A percentile compares a stretch with the other conserved stretches of the same genome.
Evolutionary conservation across 2,113 vertebrate genomes (phyloP).

Genomic region (Lichenostomus cassidix): DNA sequence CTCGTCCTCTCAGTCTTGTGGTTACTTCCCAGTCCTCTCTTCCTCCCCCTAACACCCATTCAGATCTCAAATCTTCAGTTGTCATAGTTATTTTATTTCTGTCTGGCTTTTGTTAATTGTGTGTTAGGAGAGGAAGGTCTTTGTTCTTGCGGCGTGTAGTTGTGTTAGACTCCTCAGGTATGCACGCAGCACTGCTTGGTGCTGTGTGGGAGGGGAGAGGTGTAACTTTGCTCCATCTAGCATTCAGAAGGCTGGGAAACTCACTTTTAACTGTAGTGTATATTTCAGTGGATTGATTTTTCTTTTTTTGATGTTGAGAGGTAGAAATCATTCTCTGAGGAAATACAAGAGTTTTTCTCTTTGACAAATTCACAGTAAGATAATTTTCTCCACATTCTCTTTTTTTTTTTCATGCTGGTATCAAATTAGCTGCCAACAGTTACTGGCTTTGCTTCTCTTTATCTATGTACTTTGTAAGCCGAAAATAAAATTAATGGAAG

Average conservation of each 20-base stretch:
- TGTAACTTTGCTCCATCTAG: background rate
- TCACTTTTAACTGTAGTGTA: background rate
- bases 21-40: background rate
- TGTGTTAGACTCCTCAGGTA: background rate
- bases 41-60: background rate
- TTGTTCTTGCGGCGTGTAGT: background rate
- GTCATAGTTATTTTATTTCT: background rate
- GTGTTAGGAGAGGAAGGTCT: background rate
- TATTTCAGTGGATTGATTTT: background rate
- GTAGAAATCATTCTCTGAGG: background rate
- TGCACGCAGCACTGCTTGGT: background rate
- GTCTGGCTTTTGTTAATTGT: background rate
- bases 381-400: background rate
- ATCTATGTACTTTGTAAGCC: background rate
- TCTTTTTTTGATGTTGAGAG: background rate
- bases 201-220: background rate
- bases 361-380: background rate
- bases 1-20: background rate
- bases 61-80: background rate
- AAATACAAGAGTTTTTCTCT: background rate
- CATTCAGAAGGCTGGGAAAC: background rate
- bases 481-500: constrained; percentile 10
- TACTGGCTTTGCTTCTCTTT: background rate
- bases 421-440: background rate
- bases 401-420: background rate